Evolutionary conservation across 2,113 vertebrate genomes (phyloP), one percentile per base, ranked within the genome.

Genomic region (Indicator maculatus): DNA sequence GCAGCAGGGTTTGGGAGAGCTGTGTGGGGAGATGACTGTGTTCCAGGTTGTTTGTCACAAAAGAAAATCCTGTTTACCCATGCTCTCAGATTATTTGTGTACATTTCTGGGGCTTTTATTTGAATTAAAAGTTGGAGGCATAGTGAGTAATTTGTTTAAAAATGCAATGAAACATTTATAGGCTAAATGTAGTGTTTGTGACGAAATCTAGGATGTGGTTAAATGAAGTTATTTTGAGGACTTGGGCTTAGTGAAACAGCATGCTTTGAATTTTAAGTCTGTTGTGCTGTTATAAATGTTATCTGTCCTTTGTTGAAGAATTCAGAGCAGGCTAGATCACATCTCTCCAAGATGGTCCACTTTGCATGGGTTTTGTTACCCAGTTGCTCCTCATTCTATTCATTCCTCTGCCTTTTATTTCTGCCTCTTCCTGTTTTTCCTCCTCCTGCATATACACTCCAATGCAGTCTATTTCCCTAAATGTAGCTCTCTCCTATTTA

Each of bases 371-470:
- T 3, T 89, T 41, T 83, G 79, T 94, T 81, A 71, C 45, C 59
- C 72, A 58, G 10, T 72, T 39, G 11, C 28, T 60, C 65, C n/a
- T 77, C 55, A 67, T 91, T 95, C 72, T 82, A 15, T 31, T 66
- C 83, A 36, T 96, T 95, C 95, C 45, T 94, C 72, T 83, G 64
- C 41, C 52, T 39, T 83, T 73, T 65, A 12, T 69, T 85, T 65
- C 38, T 47, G 26, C 67, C 36, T 59, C 75, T 95, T 67, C 85
- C 82, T 89, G 67, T 10, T 50, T 85, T 92, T 16, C 89, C 8
- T 75, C 9, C 39, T 89, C 14, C 30, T 69, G 33, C 65, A 56
- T 12, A 3, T 19, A 5, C 26, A 11, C 33, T 39, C 50, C 36
- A 39, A 55, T 36, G 27, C 61, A 50, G n/a, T 24, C 4, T 44